phyloP scores from a whole-genome alignment of 1,140 invertebrate genomes.

The Carposina sasakii region DNA sequence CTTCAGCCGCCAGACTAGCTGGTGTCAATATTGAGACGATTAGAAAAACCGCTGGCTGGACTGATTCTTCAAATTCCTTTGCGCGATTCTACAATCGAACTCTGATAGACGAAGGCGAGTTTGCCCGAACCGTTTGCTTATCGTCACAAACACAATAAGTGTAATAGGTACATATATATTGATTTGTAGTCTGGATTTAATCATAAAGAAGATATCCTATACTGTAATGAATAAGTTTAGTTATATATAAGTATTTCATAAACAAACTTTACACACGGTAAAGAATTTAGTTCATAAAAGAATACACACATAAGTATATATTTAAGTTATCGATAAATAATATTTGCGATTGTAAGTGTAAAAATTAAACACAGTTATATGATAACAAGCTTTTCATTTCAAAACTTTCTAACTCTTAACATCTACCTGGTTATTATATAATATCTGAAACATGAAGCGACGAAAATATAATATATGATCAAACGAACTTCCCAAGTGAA shows the following conservation, averaged over 20 bases:
- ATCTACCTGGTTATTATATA: conserved; percentile 9
- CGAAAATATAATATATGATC: conserved; percentile 13
- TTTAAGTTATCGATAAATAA: background rate
- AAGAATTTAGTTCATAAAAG: background rate
- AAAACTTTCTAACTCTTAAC: conserved; percentile 9
- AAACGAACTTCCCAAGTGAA: conserved; percentile 13
- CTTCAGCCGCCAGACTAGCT: conserved; percentile 18
- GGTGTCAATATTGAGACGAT: conserved; percentile 24
- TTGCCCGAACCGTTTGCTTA: conserved; percentile 1
- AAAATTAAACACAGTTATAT: background rate
- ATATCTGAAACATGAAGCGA: conserved; percentile 14
- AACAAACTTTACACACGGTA: background rate
- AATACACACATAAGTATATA: background rate
- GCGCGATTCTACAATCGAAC: conserved; percentile 24
- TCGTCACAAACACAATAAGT: background rate
- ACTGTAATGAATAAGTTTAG: background rate
- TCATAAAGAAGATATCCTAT: background rate
- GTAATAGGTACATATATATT: background rate
- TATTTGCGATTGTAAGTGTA: background rate
- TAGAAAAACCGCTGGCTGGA: conserved; percentile 28
- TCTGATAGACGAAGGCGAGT: background rate
- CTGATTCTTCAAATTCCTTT: conserved; percentile 16
- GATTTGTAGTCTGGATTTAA: background rate
- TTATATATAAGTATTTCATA: background rate
- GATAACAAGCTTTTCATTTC: background rate